These are phyloP conservation scores for Thumatha senex DNA, from an alignment of 2,888 invertebrate species.

Conservation along the genomic window DNA sequence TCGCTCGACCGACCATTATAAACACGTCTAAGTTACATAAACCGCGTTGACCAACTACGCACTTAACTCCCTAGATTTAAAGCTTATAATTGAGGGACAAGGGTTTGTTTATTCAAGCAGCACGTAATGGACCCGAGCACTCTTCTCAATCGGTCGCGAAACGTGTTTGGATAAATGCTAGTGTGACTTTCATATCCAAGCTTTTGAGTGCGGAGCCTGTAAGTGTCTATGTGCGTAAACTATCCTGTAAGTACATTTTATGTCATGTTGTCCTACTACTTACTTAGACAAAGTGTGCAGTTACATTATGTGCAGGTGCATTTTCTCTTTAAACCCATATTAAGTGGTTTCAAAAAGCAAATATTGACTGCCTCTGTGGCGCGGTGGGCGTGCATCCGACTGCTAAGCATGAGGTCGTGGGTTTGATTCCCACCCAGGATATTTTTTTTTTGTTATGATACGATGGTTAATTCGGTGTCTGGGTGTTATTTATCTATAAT, in stretches of 20 bases:
- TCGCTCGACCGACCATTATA: constrained; percentile 51
- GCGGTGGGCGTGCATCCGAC: no score
- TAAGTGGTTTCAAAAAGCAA: no score
- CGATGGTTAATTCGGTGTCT: no score
- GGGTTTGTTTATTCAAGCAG: constrained; percentile 63
- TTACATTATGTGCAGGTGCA: constrained; percentile 32
- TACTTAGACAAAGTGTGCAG: constrained; percentile 37
- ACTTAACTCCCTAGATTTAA: constrained; percentile 37
- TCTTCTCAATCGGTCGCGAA: constrained; percentile 72
- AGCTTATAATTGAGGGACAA: constrained; percentile 53
- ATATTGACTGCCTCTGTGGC: no score
- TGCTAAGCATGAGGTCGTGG: no score
- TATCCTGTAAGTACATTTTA: constrained; percentile 40
- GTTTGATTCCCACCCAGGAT: no score
- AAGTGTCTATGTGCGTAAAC: constrained; percentile 46
- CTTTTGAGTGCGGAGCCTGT: constrained; percentile 44
- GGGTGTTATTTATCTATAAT: no score
- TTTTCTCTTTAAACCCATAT: constrained; percentile 23
- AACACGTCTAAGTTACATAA: constrained; percentile 35
- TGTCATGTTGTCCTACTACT: constrained; percentile 39
- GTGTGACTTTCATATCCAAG: constrained; percentile 72
- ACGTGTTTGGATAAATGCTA: constrained; percentile 75
- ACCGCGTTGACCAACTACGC: constrained; percentile 11
- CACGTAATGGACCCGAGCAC: constrained; percentile 72
- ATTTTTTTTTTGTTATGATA: no score